Conservation (phyloP, 2,888 invertebrate genomes). For the Lepeophtheirus nordmannii region DNA sequence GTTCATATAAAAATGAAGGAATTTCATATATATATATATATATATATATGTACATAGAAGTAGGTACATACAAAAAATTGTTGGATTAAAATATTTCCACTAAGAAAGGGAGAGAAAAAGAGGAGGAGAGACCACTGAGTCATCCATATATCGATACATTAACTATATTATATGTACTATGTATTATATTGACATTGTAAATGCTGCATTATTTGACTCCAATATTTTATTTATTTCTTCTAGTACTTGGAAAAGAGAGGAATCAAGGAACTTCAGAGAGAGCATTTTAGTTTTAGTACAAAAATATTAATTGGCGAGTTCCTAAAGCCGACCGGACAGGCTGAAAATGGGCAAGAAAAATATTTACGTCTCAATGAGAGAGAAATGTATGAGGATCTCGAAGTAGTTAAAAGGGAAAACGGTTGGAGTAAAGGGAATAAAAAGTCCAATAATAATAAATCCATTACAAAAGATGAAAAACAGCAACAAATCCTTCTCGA, state of each 20-base stretch:
- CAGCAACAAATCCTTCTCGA: background rate
- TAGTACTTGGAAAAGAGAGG: slow-evolving; percentile 59
- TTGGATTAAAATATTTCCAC: no score
- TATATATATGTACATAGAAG: no score
- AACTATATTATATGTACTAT: no score
- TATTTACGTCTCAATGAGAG: slow-evolving; percentile 60
- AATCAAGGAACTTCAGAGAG: slow-evolving; percentile 51
- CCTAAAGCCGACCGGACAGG: slow-evolving; percentile 47
- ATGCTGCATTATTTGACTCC: no score
- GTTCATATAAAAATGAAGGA: no score
- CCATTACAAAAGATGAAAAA: background rate
- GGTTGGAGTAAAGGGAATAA: slow-evolving; percentile 27
- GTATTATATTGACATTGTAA: no score
- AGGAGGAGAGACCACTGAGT: no score
- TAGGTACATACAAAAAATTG: no score
- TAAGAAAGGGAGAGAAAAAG: no score
- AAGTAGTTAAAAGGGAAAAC: slow-evolving; percentile 33
- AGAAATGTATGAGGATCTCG: slow-evolving; percentile 59
- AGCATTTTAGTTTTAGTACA: slow-evolving; percentile 83
- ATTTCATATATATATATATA: no score
- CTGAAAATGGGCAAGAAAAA: slow-evolving; percentile 46
- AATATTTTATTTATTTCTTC: slow-evolving; percentile 30
- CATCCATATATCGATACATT: no score
- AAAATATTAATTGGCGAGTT: slow-evolving; percentile 79
- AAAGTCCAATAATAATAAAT: background rate